Evolutionary conservation across 1,140 invertebrate genomes (phyloP), one percentile per base, ranked within the genome.

Genomic region (Colletes gigas): DNA sequence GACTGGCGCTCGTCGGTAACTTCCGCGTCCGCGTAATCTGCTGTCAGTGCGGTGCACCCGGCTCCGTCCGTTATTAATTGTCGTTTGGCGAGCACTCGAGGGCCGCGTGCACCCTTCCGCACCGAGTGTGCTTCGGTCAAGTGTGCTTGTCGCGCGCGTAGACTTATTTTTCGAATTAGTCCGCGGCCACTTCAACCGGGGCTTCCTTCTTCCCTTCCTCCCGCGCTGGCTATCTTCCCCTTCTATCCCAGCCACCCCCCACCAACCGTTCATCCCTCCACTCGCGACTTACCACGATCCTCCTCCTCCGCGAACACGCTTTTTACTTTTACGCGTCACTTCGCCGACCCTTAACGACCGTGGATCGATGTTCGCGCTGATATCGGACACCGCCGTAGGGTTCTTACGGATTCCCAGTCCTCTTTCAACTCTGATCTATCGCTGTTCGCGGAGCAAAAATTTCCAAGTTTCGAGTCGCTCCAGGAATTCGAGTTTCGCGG

Each of bases 91-190:
- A 73, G 70, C 80, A 83, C 86, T 84, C 81, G 82, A 84, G 57
- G 54, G 63, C 41, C 60, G 50, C 66, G 75, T 62, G 67, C 68
- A 54, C 85, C 85, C 86, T 92, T 92, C 88, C 84, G 84, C 66
- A 80, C 85, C 85, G 90, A 92, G 91, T 88, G 91, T 92, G 90
- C 92, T 93, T 92, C 83, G 90, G 86, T 91, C 91, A 92, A 93
- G 92, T 92, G 92, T 91, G 89, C 91, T 92, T 89, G 89, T 90
- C 89, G 87, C 89, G 83, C 87, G 82, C 67, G 71, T 75, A 85
- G 86, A 88, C 89, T 90, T 91, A 89, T 89, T 92, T 91, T 90
- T 90, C 88, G 90, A 91, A 91, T 92, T 92, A 90, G 88, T 88
- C 90, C 41, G 50, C 47, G 69, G 89, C 88, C 90, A 91, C 90